Percentiles rank a stretch among this genome's conserved stretches.
phyloP scores from a whole-genome alignment of 2,797 vertebrate species.

The Glyptemys insculpta region DNA sequence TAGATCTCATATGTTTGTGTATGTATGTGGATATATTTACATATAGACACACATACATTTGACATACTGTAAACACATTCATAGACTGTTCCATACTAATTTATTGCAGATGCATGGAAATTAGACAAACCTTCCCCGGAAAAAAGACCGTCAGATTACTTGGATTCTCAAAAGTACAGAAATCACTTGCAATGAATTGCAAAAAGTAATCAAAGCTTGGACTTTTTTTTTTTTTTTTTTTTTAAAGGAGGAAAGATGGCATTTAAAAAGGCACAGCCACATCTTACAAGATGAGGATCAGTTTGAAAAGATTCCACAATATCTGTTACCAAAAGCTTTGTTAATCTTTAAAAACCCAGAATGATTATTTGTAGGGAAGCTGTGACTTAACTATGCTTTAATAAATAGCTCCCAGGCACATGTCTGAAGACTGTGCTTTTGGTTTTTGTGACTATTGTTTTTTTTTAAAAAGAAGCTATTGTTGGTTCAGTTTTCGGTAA shows the following conservation, averaged over 20 bases:
- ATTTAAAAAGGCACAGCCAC: constrained; percentile 53
- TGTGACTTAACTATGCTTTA: constrained; percentile 58
- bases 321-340: constrained; percentile 60
- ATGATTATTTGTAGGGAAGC: constrained; percentile 55
- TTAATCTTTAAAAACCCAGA: constrained; percentile 71
- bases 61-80: neutral
- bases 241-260: neutral
- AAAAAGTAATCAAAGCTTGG: constrained; percentile 48
- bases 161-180: constrained; percentile 48
- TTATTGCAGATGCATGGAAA: constrained; percentile 36
- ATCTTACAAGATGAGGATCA: constrained; percentile 56
- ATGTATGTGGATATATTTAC: neutral
- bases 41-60: neutral
- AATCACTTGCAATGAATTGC: constrained; percentile 52
- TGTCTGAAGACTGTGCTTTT: constrained; percentile 45
- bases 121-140: neutral
- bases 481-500: constrained; percentile 73
- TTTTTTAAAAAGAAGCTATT: constrained; percentile 44
- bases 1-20: neutral
- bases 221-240: neutral
- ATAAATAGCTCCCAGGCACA: constrained; percentile 65
- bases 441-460: constrained; percentile 51
- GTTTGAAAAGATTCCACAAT: constrained; percentile 69
- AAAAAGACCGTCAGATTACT: constrained; percentile 24
- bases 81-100: neutral